Evolutionary conservation across 2,888 invertebrate species (phyloP).

Genomic region (Tetramorium bicarinatum): DNA sequence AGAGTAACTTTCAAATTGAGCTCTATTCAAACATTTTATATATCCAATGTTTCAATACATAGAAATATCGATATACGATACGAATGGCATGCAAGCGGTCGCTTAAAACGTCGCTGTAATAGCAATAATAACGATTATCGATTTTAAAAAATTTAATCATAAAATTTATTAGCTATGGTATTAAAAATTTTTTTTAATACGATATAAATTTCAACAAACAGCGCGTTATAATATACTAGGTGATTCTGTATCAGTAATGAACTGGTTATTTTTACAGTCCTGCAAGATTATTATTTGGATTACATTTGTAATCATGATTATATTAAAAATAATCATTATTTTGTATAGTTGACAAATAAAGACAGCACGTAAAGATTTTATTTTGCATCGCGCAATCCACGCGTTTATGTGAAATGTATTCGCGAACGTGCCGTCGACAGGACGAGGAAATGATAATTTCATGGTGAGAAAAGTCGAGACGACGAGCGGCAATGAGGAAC

Average conservation of each 20-base stretch:
- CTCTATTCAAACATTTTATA: constrained; percentile 45
- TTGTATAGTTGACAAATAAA: not conserved
- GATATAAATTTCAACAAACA: not conserved
- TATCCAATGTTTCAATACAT: no score
- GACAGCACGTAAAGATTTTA: not conserved
- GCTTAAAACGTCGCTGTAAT: constrained; percentile 3
- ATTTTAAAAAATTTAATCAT: not conserved
- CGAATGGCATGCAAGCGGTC: not conserved
- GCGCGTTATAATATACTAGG: not conserved
- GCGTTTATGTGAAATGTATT: not conserved
- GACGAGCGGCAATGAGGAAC: constrained; percentile 52
- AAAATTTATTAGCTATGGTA: constrained; percentile 35
- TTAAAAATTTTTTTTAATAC: not conserved
- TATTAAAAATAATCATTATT: not conserved
- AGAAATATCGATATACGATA: not conserved
- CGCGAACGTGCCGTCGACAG: constrained; percentile 13
- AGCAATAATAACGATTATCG: not conserved
- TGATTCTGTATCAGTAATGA: no score
- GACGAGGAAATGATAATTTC: constrained; percentile 68
- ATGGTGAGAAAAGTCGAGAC: constrained; percentile 68
- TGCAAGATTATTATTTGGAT: not conserved
- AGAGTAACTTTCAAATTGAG: constrained; percentile 32
- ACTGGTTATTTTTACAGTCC: no score
- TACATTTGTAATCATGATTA: constrained; percentile 48
- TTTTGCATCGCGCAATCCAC: not conserved